A percentile compares a stretch with the other conserved stretches of the same genome.
Evolutionary conservation across 2,113 vertebrate species (phyloP).

Genomic region (Sceloporus tristichus): DNA sequence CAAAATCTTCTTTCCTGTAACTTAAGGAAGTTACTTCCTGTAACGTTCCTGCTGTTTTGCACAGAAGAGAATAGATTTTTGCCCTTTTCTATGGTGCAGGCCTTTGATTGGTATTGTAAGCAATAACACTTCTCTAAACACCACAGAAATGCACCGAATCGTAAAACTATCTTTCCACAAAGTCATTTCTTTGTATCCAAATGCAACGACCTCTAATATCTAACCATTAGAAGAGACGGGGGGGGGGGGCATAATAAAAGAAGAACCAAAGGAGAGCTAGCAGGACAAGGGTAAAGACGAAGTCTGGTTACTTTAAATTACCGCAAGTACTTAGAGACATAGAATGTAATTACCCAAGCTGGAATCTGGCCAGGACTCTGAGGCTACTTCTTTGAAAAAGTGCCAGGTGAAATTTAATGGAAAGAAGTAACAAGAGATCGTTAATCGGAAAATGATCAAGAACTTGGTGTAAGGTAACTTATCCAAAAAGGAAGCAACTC

Average conservation of each 20-base stretch:
- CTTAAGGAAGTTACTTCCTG: too few relatives aligned
- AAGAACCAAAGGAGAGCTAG: constrained; percentile 38
- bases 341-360: constrained; percentile 69
- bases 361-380: constrained; percentile 71
- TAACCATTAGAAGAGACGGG: constrained; percentile 5
- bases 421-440: constrained; percentile 72
- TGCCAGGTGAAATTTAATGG: constrained; percentile 75
- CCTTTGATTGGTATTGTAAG: background rate
- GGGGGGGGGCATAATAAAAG: background rate
- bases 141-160: constrained; percentile 28
- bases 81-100: background rate
- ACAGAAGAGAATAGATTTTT: background rate
- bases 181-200: constrained; percentile 37
- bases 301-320: constrained; percentile 50
- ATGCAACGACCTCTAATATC: background rate
- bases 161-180: constrained; percentile 25
- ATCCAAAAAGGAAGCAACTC: constrained; percentile 67
- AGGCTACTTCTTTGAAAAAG: constrained; percentile 67
- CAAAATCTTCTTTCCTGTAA: background rate
- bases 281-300: background rate
- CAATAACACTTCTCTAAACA: background rate
- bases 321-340: constrained; percentile 68
- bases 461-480: constrained; percentile 66
- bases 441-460: constrained; percentile 70
- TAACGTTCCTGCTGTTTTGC: too few relatives aligned